Evolutionary conservation across 2,797 vertebrate species (phyloP).

Genomic region (Sphenodon punctatus): DNA sequence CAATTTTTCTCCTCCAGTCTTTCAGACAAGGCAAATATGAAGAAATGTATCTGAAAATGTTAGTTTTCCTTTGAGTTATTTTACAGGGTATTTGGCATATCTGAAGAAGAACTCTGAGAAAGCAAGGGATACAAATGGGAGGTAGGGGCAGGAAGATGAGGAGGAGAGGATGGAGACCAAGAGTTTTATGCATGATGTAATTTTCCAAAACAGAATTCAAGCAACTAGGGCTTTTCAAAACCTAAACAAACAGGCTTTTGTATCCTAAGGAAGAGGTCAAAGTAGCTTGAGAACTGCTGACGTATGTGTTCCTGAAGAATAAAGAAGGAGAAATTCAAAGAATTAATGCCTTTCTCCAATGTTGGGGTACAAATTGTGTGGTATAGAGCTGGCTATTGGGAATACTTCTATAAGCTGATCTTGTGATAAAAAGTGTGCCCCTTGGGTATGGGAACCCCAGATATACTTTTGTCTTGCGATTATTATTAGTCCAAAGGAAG

Average conservation of each 20-base stretch:
- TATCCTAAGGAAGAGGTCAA: neutral
- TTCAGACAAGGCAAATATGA: slow-evolving; percentile 1
- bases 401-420: too few species aligned
- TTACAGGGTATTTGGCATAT: neutral
- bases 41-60: neutral
- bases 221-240: slow-evolving; percentile 9
- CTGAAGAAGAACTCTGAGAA: neutral
- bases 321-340: slow-evolving; percentile 5
- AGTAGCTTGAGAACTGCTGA: neutral
- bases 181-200: neutral
- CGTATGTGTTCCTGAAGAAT: neutral
- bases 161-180: neutral
- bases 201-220: neutral
- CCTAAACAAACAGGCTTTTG: neutral
- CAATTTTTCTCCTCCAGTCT: neutral
- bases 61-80: neutral
- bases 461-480: too few species aligned
- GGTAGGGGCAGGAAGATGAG: neutral
- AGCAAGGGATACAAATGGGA: neutral
- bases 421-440: too few species aligned
- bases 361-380: too few species aligned
- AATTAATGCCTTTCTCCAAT: neutral
- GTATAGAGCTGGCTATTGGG: too few species aligned
- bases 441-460: too few species aligned
- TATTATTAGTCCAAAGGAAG: too few species aligned